Evolutionary conservation across 2,113 vertebrate genomes (phyloP), one percentile per base, ranked within the genome.

Genomic region (Rhabdomys dilectus): DNA sequence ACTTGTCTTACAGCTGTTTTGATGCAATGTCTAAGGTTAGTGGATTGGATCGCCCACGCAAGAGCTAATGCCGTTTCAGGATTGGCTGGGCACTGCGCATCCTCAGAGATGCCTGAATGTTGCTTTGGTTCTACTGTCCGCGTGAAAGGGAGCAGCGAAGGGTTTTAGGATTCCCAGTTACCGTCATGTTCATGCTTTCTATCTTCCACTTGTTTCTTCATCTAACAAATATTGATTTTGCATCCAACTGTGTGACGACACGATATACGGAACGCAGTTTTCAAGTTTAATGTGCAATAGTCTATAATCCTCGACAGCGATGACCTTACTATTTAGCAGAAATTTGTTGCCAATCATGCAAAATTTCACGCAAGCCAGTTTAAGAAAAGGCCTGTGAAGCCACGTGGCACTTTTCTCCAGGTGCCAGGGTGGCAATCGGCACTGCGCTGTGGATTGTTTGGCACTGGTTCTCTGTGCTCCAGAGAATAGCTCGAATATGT

Each of bases 41-140:
- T 91, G n/a, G 91, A 89, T 87, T 29, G 42, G n/a, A 29, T 39
- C 11, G 16, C 45, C 82, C 56, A 58, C 4, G 1, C 53, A 64
- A n/a, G 42, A 91, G 87, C 68, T 91, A 84, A 96, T 53, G 95
- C 91, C 48, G 64, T 84, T 94, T 97, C 89, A 85, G 84, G 64
- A 93, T 4, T 82, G 68, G 88, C 64, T 48, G 77, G 70, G 53
- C 15, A 36, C 1, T 17, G 39, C 26, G n/a, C n/a, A 72, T 86
- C 56, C 76, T n/a, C 8, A 85, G 0, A 78, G 77, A 78, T 16
- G 70, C 36, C 11, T 51, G 53, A 82, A 48, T 66, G 58, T 62
- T 94, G 56, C 51, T 66, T 42, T 66, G 36, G 36, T 48, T 45
- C 36, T 80, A 0, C 21, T 82, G 42, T 16, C 39, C 8, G 29